Percentiles rank a stretch among this genome's conserved stretches.
Evolutionary conservation across 2,888 invertebrate species (phyloP).

Genomic region (Tethea ocularis): DNA sequence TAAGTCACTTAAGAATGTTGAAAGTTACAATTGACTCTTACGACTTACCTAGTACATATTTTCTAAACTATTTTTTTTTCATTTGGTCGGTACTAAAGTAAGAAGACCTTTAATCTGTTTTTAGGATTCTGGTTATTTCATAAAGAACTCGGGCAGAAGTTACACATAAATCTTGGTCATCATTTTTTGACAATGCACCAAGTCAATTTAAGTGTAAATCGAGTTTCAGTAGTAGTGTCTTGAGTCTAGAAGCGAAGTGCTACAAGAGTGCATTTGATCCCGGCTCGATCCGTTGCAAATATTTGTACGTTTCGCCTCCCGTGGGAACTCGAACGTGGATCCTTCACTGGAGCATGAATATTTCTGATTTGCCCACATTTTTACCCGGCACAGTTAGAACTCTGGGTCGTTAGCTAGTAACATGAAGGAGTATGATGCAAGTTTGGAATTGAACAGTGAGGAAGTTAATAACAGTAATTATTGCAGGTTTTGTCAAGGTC

Average conservation of each 20-base stretch:
- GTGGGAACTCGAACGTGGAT: slow-evolving; percentile 36
- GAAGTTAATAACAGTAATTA: neutral
- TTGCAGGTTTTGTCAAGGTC: no score
- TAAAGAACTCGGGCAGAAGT: no score
- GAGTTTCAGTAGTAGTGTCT: slow-evolving; percentile 19
- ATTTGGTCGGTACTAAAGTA: no score
- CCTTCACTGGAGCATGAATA: slow-evolving; percentile 15
- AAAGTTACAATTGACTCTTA: no score
- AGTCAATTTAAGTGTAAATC: neutral
- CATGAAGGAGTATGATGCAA: neutral
- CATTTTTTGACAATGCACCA: neutral
- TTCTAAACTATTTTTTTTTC: no score
- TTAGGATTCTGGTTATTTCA: no score
- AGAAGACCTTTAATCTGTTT: no score
- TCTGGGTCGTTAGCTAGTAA: neutral
- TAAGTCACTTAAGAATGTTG: no score
- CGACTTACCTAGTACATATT: no score
- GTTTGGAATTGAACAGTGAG: neutral
- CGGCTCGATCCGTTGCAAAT: slow-evolving; percentile 52
- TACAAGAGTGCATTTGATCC: slow-evolving; percentile 62
- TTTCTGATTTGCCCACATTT: slow-evolving; percentile 13
- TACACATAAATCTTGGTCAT: no score
- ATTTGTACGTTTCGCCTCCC: slow-evolving; percentile 50
- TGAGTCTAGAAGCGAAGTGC: slow-evolving; percentile 32
- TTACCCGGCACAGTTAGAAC: slow-evolving; percentile 9